phyloP scores from a whole-genome alignment of 2,113 vertebrate species.

The Epinephelus fuscoguttatus region DNA sequence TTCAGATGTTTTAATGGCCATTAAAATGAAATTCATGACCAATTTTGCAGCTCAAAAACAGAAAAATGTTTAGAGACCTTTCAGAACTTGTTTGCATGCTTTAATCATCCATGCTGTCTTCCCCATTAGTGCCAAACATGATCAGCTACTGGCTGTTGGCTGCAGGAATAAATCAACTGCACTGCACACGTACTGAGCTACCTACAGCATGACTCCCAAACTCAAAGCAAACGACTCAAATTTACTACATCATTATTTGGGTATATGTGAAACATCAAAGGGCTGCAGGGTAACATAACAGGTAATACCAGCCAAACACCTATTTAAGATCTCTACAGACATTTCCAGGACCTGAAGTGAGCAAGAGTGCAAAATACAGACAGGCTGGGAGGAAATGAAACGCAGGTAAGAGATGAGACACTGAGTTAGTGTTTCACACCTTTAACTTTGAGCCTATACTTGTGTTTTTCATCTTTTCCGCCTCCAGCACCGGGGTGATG shows the following conservation, averaged over 20 bases:
- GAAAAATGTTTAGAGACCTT: background rate
- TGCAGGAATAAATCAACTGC: conserved; percentile 24
- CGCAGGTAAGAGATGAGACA: background rate
- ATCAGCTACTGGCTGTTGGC: background rate
- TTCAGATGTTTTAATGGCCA: background rate
- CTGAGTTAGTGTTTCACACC: conserved; percentile 3
- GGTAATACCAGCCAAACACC: background rate
- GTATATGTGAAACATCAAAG: background rate
- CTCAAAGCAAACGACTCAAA: conserved; percentile 3
- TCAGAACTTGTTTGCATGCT: conserved; percentile 2
- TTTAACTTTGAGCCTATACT: conserved; percentile 10
- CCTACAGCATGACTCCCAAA: background rate
- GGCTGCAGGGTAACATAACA: background rate
- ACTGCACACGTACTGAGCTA: background rate
- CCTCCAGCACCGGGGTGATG: conserved; percentile 27
- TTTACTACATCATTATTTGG: conserved; percentile 11
- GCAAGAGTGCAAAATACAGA: background rate
- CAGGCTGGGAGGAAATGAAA: background rate
- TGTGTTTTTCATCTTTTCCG: conserved; percentile 38
- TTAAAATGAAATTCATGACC: conserved; percentile 11
- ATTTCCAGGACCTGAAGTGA: background rate
- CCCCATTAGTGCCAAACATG: background rate
- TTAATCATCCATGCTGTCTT: background rate
- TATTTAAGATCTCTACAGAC: background rate
- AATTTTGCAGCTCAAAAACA: conserved; percentile 1